A percentile compares a stretch with the other conserved stretches of the same genome.
Evolutionary conservation across 2,113 vertebrate species (phyloP).

Genomic region (Eulacestoma nigropectus): DNA sequence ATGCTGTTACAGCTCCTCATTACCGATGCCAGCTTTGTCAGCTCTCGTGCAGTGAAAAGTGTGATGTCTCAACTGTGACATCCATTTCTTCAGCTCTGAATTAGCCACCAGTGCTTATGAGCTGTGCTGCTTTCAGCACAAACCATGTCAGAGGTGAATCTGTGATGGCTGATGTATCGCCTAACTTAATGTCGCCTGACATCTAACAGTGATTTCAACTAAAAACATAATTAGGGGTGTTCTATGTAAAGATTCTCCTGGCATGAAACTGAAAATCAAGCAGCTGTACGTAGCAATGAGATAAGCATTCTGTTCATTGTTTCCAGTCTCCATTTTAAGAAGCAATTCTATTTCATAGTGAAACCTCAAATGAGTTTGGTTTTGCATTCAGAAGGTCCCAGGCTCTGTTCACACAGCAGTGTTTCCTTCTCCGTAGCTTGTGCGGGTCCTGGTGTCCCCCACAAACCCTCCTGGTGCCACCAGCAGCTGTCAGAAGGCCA

Average conservation of each 20-base stretch:
- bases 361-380: neutral
- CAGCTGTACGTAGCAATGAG: fast-evolving
- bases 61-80: fast-evolving
- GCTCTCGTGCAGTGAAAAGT: fast-evolving
- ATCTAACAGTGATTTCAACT: too few relatives aligned
- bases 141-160: too few relatives aligned
- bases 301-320: fast-evolving
- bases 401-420: fast-evolving
- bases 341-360: fast-evolving
- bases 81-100: neutral
- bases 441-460: constrained; percentile 92
- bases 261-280: neutral
- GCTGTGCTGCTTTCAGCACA: neutral
- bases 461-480: constrained; percentile 93
- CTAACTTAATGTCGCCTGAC: fast-evolving
- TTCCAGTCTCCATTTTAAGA: neutral
- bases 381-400: fast-evolving
- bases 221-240: neutral
- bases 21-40: fast-evolving
- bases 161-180: fast-evolving
- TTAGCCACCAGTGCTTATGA: fast-evolving
- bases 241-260: neutral
- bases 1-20: neutral
- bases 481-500: constrained; percentile 92
- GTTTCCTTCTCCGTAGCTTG: constrained; percentile 72